phyloP scores from a whole-genome alignment of 1,140 invertebrate genomes.

The Drosophila oshimai region DNA sequence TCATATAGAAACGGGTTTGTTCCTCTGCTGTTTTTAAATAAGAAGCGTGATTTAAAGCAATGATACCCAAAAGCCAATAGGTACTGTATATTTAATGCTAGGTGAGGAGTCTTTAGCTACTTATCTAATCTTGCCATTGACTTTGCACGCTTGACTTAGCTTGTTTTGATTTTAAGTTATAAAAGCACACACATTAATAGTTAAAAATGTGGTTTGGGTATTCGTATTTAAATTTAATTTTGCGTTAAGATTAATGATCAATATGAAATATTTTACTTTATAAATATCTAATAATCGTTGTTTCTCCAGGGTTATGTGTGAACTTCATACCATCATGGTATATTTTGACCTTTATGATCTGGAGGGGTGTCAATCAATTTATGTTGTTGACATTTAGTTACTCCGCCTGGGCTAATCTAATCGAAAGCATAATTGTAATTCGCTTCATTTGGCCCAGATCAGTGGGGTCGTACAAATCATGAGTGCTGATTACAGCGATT shows the following conservation, averaged over 20 bases:
- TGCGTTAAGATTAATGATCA: no score
- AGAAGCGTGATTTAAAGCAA: no score
- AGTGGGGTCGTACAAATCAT: slow-evolving; percentile 44
- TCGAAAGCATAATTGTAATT: slow-evolving; percentile 57
- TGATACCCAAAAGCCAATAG: neutral
- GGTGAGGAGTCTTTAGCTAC: neutral
- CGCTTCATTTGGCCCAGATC: slow-evolving; percentile 18
- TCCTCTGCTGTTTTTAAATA: no score
- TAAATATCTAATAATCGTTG: no score
- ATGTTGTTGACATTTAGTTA: neutral
- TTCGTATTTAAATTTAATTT: no score
- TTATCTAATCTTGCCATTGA: slow-evolving; percentile 19
- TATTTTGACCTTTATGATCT: no score
- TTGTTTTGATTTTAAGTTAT: neutral
- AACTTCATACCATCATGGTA: no score
- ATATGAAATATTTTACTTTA: no score
- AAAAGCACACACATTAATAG: neutral
- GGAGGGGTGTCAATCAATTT: slow-evolving; percentile 4
- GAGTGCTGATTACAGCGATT: slow-evolving; percentile 48
- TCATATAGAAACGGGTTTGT: no score
- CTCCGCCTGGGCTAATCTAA: slow-evolving; percentile 37
- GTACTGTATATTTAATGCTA: neutral
- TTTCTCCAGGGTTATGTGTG: no score
- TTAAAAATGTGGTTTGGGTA: no score
- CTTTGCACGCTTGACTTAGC: neutral